Evolutionary conservation across 1,140 invertebrate genomes (phyloP).

Genomic region (Lordiphosa mommai): DNA sequence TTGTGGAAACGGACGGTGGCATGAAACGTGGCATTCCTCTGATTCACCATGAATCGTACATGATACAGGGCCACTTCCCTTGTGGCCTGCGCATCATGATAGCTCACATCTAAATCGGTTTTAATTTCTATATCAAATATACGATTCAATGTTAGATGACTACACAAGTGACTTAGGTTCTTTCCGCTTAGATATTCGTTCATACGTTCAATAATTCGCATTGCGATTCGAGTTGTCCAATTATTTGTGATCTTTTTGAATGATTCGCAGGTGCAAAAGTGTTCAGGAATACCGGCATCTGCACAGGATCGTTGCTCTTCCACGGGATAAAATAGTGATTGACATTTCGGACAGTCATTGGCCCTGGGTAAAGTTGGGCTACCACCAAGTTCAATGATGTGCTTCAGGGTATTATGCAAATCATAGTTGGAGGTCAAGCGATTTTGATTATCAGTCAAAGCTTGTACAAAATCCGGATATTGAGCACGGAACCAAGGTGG

Average conservation of each 20-base stretch:
- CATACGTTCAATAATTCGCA: not conserved
- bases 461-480: slow-evolving; percentile 83
- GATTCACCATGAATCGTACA: not conserved
- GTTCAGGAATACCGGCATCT: not conserved
- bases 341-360: not conserved
- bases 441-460: slow-evolving; percentile 86
- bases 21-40: not conserved
- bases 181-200: not conserved
- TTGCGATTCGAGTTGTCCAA: not conserved
- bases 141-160: not conserved
- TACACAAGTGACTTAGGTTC: not conserved
- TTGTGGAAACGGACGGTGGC: not conserved
- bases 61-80: not conserved
- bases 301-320: not conserved
- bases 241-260: not conserved
- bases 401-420: slow-evolving; percentile 84
- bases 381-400: not conserved
- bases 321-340: not conserved
- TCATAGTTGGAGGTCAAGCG: slow-evolving; percentile 91
- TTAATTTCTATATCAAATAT: not conserved
- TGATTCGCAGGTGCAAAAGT: not conserved
- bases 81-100: not conserved
- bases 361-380: not conserved
- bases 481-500: slow-evolving; percentile 86
- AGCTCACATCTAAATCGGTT: not conserved